Evolutionary conservation across 2,888 invertebrate species (phyloP).

Genomic region (Cantharis flavilabris): DNA sequence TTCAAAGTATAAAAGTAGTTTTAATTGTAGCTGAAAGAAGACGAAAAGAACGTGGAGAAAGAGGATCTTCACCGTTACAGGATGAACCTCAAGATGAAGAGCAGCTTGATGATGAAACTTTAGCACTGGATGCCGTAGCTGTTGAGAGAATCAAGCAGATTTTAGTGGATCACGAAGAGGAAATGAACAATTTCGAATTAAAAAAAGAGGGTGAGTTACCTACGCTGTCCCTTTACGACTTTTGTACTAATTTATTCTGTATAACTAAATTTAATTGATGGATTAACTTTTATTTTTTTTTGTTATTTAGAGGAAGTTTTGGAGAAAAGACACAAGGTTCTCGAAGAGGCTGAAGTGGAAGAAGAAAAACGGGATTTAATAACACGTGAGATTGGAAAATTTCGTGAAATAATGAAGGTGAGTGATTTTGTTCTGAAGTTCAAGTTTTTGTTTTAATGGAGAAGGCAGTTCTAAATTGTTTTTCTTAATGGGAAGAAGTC

Average conservation of each 20-base stretch:
- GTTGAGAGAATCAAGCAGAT: conserved; percentile 78
- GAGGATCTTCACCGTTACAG: conserved; percentile 64
- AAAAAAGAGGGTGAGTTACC: conserved; percentile 62
- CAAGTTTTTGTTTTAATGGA: not conserved
- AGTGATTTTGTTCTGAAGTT: conserved; percentile 42
- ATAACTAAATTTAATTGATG: no score
- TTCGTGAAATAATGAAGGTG: conserved; percentile 97
- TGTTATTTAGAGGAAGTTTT: conserved; percentile 65
- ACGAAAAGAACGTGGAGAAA: conserved; percentile 57
- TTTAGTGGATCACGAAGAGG: conserved; percentile 80
- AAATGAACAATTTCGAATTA: conserved; percentile 71
- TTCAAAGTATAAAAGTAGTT: not conserved
- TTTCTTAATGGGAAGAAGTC: not conserved
- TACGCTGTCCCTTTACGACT: no score
- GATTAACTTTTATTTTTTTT: not conserved
- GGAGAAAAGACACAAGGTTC: conserved; percentile 66
- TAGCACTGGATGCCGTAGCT: conserved; percentile 74
- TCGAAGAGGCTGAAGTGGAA: conserved; percentile 89
- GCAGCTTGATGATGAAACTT: conserved; percentile 77
- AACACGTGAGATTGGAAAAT: conserved; percentile 95
- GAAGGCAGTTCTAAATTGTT: not conserved
- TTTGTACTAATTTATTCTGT: no score
- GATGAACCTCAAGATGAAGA: conserved; percentile 64
- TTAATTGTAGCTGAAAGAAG: conserved; percentile 59
- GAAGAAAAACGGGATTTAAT: conserved; percentile 96